Evolutionary conservation across 2,797 vertebrate genomes (phyloP).

Genomic region (Yasuhikotakia modesta): DNA sequence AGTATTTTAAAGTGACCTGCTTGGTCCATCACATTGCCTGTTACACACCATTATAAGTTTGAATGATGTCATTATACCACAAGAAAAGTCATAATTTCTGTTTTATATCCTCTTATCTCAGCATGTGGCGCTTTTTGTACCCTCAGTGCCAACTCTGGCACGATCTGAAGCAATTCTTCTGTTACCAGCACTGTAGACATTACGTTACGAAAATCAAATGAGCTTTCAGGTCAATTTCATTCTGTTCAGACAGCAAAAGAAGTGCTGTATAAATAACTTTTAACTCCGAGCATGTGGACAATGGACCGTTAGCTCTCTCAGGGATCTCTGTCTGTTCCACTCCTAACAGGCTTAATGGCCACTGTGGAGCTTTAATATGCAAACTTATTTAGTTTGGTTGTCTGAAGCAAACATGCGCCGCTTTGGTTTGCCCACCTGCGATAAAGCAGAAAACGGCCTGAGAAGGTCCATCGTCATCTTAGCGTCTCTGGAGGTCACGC

Average conservation of each 20-base stretch:
- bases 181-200: slow-evolving; percentile 28
- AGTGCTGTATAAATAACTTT: slow-evolving; percentile 41
- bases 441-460: slow-evolving; percentile 20
- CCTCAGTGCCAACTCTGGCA: slow-evolving; percentile 29
- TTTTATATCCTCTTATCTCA: slow-evolving; percentile 40
- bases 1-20: slow-evolving; percentile 14
- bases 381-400: slow-evolving; percentile 22
- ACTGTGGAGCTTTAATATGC: slow-evolving; percentile 2
- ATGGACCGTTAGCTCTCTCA: slow-evolving; percentile 32
- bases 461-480: slow-evolving; percentile 31
- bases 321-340: slow-evolving; percentile 31
- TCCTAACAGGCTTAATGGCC: slow-evolving; percentile 39
- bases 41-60: slow-evolving; percentile 38
- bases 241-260: slow-evolving; percentile 32
- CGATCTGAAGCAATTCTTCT: slow-evolving; percentile 12
- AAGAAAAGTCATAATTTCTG: slow-evolving; percentile 37
- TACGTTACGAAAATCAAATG: slow-evolving; percentile 31
- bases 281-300: slow-evolving; percentile 42
- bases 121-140: slow-evolving; percentile 23
- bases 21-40: slow-evolving; percentile 19
- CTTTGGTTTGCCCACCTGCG: slow-evolving; percentile 34
- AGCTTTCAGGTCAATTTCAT: slow-evolving; percentile 44
- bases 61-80: slow-evolving; percentile 27
- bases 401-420: slow-evolving; percentile 29
- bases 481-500: slow-evolving; percentile 44